Percentiles rank a stretch among this genome's conserved stretches.
Evolutionary conservation across 1,140 invertebrate genomes (phyloP).

Genomic region (Papilio helenus): DNA sequence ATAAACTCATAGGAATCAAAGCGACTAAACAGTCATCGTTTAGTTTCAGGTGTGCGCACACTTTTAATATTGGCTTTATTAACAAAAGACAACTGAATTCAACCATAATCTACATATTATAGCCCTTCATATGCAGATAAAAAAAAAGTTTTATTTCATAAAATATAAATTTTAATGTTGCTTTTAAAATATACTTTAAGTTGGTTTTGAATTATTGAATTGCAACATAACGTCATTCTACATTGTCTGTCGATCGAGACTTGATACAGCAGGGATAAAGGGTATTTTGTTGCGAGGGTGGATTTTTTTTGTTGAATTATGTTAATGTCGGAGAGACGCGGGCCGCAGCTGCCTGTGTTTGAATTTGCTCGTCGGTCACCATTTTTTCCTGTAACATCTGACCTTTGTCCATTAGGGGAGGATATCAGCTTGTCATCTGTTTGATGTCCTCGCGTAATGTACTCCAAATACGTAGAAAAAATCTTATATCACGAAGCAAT

Average conservation of each 20-base stretch:
- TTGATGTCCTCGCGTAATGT: constrained; percentile 22
- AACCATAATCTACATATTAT: too few species aligned
- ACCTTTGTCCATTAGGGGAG: constrained; percentile 41
- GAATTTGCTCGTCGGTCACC: constrained; percentile 57
- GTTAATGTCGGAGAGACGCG: constrained; percentile 72
- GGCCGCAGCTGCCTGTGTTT: constrained; percentile 73
- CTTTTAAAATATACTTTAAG: too few species aligned
- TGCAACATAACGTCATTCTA: constrained; percentile 60
- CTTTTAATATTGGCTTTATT: too few species aligned
- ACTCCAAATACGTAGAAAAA: not conserved
- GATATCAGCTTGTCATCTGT: constrained; percentile 41
- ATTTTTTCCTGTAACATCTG: constrained; percentile 45
- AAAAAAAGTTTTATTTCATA: too few species aligned
- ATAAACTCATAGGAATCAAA: too few species aligned
- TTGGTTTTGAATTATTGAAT: constrained; percentile 43
- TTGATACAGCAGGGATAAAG: constrained; percentile 64
- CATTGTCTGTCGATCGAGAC: constrained; percentile 65
- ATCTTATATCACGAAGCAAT: not conserved
- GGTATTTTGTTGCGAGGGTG: constrained; percentile 60
- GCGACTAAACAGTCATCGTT: too few species aligned
- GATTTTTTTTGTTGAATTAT: constrained; percentile 78
- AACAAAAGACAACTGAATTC: too few species aligned
- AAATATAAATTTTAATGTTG: too few species aligned
- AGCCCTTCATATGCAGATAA: too few species aligned
- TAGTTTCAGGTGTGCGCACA: too few species aligned